Percentiles rank a stretch among this genome's conserved stretches.
phyloP scores from a whole-genome alignment of 2,888 invertebrate genomes.

The Steinernema carpocapsae region DNA sequence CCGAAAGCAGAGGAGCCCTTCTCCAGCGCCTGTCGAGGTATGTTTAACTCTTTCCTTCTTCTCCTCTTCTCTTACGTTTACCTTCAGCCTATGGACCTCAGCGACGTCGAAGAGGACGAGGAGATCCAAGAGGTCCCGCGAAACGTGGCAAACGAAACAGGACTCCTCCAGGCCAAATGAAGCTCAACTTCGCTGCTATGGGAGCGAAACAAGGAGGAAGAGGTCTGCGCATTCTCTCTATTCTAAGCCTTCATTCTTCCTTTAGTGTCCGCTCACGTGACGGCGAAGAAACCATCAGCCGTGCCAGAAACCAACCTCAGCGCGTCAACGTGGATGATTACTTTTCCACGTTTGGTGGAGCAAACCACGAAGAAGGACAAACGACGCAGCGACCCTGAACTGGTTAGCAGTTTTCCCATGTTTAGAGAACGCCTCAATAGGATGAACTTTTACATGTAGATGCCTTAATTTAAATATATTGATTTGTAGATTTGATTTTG shows the following conservation, averaged over 20 bases:
- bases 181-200: neutral
- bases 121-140: neutral
- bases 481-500: neutral
- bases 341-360: neutral
- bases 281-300: neutral
- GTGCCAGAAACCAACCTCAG: neutral
- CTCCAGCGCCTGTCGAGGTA: constrained; percentile 7
- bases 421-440: neutral
- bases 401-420: constrained; percentile 10
- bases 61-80: neutral
- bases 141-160: constrained; percentile 2
- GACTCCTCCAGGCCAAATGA: constrained; percentile 18
- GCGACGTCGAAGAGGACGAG: neutral
- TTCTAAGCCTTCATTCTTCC: neutral
- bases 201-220: neutral
- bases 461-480: neutral
- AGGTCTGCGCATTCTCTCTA: neutral
- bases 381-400: neutral
- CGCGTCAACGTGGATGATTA: neutral
- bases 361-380: neutral
- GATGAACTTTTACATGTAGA: constrained; percentile 10
- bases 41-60: neutral
- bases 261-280: neutral
- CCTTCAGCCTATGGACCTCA: too few species aligned
- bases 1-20: constrained; percentile 17